Evolutionary conservation across 2,888 invertebrate genomes (phyloP), one percentile per base, ranked within the genome.

Genomic region (Thymelicus lineola): DNA sequence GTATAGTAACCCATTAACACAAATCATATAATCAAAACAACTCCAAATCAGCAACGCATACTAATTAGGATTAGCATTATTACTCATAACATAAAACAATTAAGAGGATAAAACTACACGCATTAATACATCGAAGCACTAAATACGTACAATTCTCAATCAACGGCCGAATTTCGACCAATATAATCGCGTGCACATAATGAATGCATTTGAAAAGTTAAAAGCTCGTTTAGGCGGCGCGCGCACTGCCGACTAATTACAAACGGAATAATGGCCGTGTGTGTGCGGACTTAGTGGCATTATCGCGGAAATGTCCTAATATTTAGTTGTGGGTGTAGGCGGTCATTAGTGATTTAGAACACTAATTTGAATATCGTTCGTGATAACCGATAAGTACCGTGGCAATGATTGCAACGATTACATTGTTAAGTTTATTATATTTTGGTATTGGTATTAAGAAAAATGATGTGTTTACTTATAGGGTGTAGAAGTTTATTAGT

Each of bases 181-280:
- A 86, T 50, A 89, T 86, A 89, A 89, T 88, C 86, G 83, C 75
- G 74, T 75, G 81, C 85, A 86, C 84, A 87, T 88, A 90, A 90
- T 90, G 88, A 87, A 88, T 82, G 85, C 88, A 85, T 91, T 91
- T 88, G 91, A 91, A 92, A 92, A 93, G 92, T 91, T 91, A 90
- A 89, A 91, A 90, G 90, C 91, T 82, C 81, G 78, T 80, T 85
- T 89, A 88, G 89, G 88, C 85, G 80, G 82, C 77, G 79, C 75
- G 73, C 83, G 85, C 85, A 77, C 78, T 79, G 76, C 77, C 86
- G 84, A 87, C 89, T 89, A 91, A 92, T 92, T 91, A 90, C 86
- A 88, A 82, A 80, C 80, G 82, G 79, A 88, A 88, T 88, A 79
- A 83, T 80, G 80, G 78, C 77, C 79, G 87, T 86, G 88, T 88